phyloP scores from a whole-genome alignment of 1,140 invertebrate species.

The Thaumatotibia leucotreta region DNA sequence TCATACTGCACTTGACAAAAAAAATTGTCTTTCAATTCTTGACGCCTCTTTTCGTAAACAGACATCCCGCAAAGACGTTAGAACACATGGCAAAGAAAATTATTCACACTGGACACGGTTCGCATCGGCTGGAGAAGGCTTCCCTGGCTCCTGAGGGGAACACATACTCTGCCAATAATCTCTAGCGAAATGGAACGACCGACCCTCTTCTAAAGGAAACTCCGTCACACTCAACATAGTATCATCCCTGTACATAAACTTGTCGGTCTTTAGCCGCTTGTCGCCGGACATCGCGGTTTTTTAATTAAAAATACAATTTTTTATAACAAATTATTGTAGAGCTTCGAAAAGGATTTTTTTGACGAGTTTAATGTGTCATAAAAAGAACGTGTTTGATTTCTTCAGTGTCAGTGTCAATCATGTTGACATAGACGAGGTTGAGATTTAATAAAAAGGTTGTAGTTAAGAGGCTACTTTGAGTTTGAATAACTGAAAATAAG shows the following conservation, averaged over 20 bases:
- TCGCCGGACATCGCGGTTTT: neutral
- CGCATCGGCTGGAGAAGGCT: neutral
- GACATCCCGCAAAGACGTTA: no score
- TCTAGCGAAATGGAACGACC: conserved; percentile 41
- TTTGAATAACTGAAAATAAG: neutral
- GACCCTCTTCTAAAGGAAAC: conserved; percentile 34
- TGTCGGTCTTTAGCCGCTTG: conserved; percentile 39
- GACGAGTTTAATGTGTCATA: conserved; percentile 12
- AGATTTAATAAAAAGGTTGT: neutral
- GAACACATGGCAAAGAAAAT: neutral
- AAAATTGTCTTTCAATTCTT: no score
- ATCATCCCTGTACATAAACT: conserved; percentile 57
- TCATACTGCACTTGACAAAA: no score
- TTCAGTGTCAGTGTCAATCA: neutral
- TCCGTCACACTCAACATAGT: conserved; percentile 32
- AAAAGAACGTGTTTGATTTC: conserved; percentile 14
- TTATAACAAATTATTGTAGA: conserved; percentile 37
- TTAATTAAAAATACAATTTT: conserved; percentile 29
- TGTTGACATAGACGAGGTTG: neutral
- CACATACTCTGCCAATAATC: conserved; percentile 61
- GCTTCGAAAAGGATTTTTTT: conserved; percentile 25
- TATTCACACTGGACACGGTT: neutral
- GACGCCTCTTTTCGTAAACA: no score
- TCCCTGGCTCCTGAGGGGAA: conserved; percentile 1
- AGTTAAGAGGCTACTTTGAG: neutral